These are phyloP conservation scores for Crotophaga sulcirostris DNA, from an alignment of 2,113 vertebrate genomes.

Conservation along the genomic window DNA sequence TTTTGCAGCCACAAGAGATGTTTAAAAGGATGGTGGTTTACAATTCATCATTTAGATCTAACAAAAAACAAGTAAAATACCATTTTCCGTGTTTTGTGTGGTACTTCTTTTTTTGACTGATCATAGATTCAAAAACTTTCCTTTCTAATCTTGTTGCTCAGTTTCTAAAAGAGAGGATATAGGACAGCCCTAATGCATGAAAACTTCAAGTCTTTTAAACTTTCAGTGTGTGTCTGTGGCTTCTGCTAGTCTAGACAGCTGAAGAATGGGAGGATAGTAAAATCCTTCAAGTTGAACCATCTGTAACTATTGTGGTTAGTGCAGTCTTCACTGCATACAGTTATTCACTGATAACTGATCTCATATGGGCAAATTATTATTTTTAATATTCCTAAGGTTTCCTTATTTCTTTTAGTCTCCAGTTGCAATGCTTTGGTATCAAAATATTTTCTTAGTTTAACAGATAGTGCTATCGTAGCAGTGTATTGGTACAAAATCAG, in stretches of 20 bases:
- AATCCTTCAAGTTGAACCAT: background rate
- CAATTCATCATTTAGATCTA: constrained; percentile 94
- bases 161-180: background rate
- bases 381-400: background rate
- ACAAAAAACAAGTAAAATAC: constrained; percentile 85
- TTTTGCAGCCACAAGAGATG: constrained; percentile 95
- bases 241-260: background rate
- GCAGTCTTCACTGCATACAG: background rate
- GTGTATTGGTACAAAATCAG: background rate
- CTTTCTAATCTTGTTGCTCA: background rate
- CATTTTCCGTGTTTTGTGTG: constrained; percentile 25
- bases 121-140: background rate
- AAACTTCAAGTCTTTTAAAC: background rate
- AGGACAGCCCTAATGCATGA: constrained; percentile 34
- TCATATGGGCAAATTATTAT: background rate
- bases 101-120: constrained; percentile 14
- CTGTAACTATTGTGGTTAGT: background rate
- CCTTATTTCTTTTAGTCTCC: background rate
- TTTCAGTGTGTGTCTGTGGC: background rate
- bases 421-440: background rate
- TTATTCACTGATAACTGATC: background rate
- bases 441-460: background rate
- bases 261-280: background rate
- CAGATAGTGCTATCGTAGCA: background rate
- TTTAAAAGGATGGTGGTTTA: constrained; percentile 98